Evolutionary conservation across 2,888 invertebrate genomes (phyloP).

Genomic region (Hypsopygia costalis): DNA sequence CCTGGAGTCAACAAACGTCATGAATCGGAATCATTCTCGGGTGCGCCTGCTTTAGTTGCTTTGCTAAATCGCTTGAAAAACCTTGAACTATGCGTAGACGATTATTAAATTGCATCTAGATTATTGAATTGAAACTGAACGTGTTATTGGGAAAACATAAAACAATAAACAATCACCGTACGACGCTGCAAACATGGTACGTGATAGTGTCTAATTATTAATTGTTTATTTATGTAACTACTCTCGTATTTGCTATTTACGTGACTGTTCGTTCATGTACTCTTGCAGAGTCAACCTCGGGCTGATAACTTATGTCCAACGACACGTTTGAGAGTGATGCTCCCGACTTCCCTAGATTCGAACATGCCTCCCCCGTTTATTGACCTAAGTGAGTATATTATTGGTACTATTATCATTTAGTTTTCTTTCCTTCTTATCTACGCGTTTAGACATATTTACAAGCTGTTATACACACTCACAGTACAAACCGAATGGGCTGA

Average conservation of each 20-base stretch:
- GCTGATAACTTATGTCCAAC: conserved; percentile 53
- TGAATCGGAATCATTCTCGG: too few species aligned
- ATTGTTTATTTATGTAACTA: conserved; percentile 67
- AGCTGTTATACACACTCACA: too few species aligned
- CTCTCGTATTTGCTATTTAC: conserved; percentile 39
- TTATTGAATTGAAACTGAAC: conserved; percentile 22
- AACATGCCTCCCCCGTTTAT: conserved; percentile 59
- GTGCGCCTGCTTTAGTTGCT: conserved; percentile 30
- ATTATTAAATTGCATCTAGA: conserved; percentile 31
- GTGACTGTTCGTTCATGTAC: conserved; percentile 40
- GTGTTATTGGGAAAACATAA: conserved; percentile 1
- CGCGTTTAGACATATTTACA: too few species aligned
- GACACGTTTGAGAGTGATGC: conserved; percentile 61
- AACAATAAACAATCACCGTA: conserved; percentile 2
- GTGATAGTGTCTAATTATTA: conserved; percentile 27
- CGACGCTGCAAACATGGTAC: conserved; percentile 37
- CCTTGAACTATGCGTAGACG: conserved; percentile 47
- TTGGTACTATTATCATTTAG: neutral
- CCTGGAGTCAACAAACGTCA: too few species aligned
- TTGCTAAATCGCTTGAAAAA: conserved; percentile 38
- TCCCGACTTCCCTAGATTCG: conserved; percentile 51
- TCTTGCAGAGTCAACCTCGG: conserved; percentile 59
- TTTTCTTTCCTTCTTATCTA: too few species aligned
- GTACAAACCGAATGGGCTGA: too few species aligned
- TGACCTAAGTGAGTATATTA: conserved; percentile 53